Conservation (phyloP, 2,888 invertebrate species). For the Athrips mouffetella region DNA sequence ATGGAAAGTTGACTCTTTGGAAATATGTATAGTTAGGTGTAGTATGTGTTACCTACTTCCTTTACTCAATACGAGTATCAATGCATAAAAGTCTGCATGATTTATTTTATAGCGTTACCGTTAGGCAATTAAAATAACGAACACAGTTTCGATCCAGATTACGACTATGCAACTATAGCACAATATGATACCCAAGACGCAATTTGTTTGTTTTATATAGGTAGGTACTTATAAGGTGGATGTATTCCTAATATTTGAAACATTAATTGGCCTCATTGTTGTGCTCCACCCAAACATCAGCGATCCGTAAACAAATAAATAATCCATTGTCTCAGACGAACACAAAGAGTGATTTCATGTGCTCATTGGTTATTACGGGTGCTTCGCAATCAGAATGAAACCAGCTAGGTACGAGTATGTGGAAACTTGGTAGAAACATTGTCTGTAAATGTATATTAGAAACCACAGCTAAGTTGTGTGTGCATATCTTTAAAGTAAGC, state of each 20-base stretch:
- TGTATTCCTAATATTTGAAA: background rate
- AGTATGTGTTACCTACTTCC: too few species aligned
- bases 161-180: background rate
- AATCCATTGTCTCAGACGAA: conserved; percentile 57
- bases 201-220: background rate
- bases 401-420: background rate
- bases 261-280: background rate
- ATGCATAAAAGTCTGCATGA: too few species aligned
- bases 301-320: conserved; percentile 56
- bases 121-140: too few species aligned
- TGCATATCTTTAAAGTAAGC: too few species aligned
- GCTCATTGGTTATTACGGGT: background rate
- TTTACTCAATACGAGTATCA: too few species aligned
- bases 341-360: conserved; percentile 35
- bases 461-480: too few species aligned
- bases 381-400: background rate
- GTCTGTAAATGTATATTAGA: too few species aligned
- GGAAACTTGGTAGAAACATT: background rate
- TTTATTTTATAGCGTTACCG: too few species aligned
- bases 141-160: too few species aligned
- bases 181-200: background rate
- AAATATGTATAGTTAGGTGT: too few species aligned
- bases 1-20: too few species aligned
- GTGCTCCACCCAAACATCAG: conserved; percentile 5
- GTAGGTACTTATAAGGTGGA: background rate